Base-by-base conservation (phyloP, 2,797 vertebrate species). In the Argentina silus region DNA sequence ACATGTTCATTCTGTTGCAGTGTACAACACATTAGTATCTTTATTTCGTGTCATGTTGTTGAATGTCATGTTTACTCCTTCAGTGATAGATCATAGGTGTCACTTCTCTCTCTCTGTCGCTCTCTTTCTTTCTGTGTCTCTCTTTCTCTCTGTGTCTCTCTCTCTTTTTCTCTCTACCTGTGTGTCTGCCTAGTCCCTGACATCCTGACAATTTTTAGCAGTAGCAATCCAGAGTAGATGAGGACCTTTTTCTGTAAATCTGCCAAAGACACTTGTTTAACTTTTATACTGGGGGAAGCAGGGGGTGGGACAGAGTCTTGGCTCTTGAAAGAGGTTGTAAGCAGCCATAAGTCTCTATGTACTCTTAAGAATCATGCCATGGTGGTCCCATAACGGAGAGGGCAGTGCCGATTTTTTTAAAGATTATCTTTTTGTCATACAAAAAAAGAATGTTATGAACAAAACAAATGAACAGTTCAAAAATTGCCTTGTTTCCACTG, bases 401-500 rank as follows among this genome's bases (percentile, higher is more conserved):
- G 47, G 65, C 65, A 67, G 65, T 51, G 47, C 51, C 50, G 47
- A 67, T 67, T 27, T 53, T 42, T 51, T n/a, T 6, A 67, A 50
- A 51, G 47, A 36, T 45, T 45, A 69, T 82, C 48, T 61, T 86
- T 89, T 87, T 89, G 83, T 88, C 71, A 66, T 86, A 80, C 72
- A 77, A 79, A 74, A 78, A 81, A 72, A 73, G 85, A 93, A 92
- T 91, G 90, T 92, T 81, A 4, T 57, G 73, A 75, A 79, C 81
- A 83, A 86, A 86, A 80, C 63, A 72, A 86, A 81, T 21, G 53
- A 86, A 85, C 72, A 73, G 76, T 86, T 85, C 75, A 82, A 76
- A 84, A 84, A 89, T 82, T 72, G 85, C 89, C 88, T 91, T 92
- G 87, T 81, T 79, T 86, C 81, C 82, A 70, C 86, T 87, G 92